phyloP scores from a whole-genome alignment of 2,113 vertebrate species.

The Xenopus laevis region DNA sequence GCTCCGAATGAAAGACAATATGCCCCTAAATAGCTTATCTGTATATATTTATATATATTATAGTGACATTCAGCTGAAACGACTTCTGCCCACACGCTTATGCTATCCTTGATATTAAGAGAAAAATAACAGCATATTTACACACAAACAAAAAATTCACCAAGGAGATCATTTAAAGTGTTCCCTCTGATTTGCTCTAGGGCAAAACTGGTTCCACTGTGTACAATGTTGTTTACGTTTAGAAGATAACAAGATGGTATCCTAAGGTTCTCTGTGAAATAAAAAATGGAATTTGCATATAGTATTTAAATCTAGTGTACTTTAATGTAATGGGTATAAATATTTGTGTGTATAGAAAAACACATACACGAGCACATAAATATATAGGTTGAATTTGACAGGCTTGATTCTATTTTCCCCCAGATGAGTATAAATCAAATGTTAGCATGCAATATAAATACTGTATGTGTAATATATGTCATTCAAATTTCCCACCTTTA shows the following conservation, averaged over 20 bases:
- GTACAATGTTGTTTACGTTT: slow-evolving; percentile 21
- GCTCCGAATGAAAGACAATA: neutral
- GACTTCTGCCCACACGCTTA: slow-evolving; percentile 17
- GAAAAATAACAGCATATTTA: slow-evolving; percentile 30
- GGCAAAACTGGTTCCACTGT: slow-evolving; percentile 30
- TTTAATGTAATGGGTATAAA: too few species aligned
- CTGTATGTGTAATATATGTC: too few species aligned
- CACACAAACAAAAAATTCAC: slow-evolving; percentile 25
- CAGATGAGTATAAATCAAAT: too few species aligned
- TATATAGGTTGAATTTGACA: too few species aligned
- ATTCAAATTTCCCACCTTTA: too few species aligned
- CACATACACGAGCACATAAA: too few species aligned
- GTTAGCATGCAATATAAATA: too few species aligned
- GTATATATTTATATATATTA: neutral
- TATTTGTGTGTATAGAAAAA: too few species aligned
- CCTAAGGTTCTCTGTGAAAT: slow-evolving; percentile 10
- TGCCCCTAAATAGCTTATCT: neutral
- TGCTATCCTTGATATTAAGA: slow-evolving; percentile 9
- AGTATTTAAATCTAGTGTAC: neutral
- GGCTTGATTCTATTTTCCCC: too few species aligned
- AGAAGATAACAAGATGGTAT: slow-evolving; percentile 37
- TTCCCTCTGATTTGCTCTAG: slow-evolving; percentile 27
- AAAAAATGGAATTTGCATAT: neutral
- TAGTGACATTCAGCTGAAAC: slow-evolving; percentile 9
- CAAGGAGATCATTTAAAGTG: slow-evolving; percentile 32